A percentile compares a stretch with the other conserved stretches of the same genome.
Conservation (phyloP, 2,113 vertebrate genomes). For the Eonycteris spelaea region DNA sequence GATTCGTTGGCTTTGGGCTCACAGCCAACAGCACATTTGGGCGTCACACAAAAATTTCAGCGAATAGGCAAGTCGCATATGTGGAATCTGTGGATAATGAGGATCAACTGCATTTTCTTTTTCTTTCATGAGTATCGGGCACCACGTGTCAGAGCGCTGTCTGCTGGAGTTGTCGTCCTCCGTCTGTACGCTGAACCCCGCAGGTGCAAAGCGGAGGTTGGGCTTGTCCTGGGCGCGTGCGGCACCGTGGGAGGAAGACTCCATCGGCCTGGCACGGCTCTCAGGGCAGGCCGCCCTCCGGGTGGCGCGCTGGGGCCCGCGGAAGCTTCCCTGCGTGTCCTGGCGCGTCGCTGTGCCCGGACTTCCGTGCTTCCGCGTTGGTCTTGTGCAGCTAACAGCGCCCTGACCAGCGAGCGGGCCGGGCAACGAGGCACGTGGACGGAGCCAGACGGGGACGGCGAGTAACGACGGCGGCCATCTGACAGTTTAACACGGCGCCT, state of each 20-base stretch:
- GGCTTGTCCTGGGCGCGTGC: neutral
- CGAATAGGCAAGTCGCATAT: neutral
- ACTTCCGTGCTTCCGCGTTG: neutral
- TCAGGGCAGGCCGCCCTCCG: neutral
- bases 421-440: neutral
- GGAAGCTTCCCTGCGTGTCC: neutral
- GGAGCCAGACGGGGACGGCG: neutral
- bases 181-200: neutral
- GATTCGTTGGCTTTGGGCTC: neutral
- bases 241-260: neutral
- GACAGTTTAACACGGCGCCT: neutral
- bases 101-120: neutral
- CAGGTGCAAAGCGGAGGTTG: neutral
- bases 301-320: no score
- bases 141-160: neutral
- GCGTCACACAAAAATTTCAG: neutral
- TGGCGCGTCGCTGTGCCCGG: accelerated
- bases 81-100: neutral
- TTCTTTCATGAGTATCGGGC: neutral
- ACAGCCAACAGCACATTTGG: neutral
- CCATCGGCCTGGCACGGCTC: neutral
- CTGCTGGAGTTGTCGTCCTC: neutral
- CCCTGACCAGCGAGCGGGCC: neutral
- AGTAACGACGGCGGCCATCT: no score
- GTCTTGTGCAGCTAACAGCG: neutral